Percentiles rank a stretch among this genome's conserved stretches.
These are phyloP conservation scores for Eupsittula cactorum DNA, from an alignment of 2,113 vertebrate genomes.

Conservation along the genomic window DNA sequence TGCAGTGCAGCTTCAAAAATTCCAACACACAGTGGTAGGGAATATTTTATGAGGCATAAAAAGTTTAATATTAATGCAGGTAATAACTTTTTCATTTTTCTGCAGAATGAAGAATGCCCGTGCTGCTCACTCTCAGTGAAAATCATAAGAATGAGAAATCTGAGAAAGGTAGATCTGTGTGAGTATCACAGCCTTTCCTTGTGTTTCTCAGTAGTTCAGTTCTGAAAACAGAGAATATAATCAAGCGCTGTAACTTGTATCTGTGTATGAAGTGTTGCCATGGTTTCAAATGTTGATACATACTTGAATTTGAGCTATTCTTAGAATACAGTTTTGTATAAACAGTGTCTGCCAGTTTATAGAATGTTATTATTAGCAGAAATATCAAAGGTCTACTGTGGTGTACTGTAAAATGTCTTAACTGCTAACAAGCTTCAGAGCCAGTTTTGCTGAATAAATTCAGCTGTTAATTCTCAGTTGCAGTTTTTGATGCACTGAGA, in stretches of 20 bases:
- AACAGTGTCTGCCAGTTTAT: background rate
- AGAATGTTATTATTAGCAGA: background rate
- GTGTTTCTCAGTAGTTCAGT: background rate
- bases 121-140: slow-evolving; percentile 46
- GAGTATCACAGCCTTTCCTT: background rate
- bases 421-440: background rate
- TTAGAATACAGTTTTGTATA: background rate
- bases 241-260: background rate
- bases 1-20: background rate
- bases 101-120: slow-evolving; percentile 46
- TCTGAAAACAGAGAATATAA: background rate
- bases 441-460: background rate
- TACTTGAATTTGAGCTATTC: background rate
- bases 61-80: background rate
- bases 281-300: background rate
- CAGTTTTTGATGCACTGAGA: background rate
- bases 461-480: background rate
- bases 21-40: accelerated
- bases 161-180: slow-evolving; percentile 52
- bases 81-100: background rate
- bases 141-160: slow-evolving; percentile 59
- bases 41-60: background rate
- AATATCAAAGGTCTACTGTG: background rate
- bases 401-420: background rate
- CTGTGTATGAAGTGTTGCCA: background rate